A percentile compares a stretch with the other conserved stretches of the same genome.
Conservation (phyloP, 2,888 invertebrate species). For the Acanthacorydalis orientalis region DNA sequence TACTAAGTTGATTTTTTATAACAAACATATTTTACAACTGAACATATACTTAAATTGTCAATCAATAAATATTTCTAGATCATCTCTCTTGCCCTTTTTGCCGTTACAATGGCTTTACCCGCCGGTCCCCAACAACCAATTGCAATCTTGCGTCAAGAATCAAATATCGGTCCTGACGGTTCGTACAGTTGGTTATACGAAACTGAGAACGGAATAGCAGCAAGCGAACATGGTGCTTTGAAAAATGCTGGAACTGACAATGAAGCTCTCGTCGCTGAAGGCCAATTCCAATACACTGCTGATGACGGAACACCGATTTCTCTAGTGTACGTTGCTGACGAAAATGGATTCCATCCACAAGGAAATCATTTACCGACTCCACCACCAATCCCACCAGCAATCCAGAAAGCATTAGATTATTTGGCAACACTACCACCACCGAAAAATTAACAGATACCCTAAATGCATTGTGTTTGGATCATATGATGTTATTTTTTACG, state of each 20-base stretch:
- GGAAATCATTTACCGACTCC: constrained; percentile 31
- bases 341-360: constrained; percentile 27
- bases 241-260: constrained; percentile 34
- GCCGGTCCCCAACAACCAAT: constrained; percentile 20
- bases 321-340: constrained; percentile 30
- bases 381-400: constrained; percentile 29
- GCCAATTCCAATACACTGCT: constrained; percentile 7
- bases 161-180: constrained; percentile 30
- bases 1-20: no score
- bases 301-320: constrained; percentile 7
- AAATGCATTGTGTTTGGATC: background rate
- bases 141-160: constrained; percentile 19
- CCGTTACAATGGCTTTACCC: constrained; percentile 14
- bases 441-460: background rate
- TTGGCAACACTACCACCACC: constrained; percentile 17
- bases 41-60: no score
- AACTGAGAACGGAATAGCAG: constrained; percentile 39
- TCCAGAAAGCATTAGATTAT: constrained; percentile 27
- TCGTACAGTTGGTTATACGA: constrained; percentile 28
- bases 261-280: constrained; percentile 34
- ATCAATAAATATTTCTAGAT: constrained; percentile 8
- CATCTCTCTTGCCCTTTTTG: constrained; percentile 13
- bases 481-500: no score
- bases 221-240: constrained; percentile 38
- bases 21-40: no score